Conservation (phyloP, 2,797 vertebrate species). For the Sphenodon punctatus region DNA sequence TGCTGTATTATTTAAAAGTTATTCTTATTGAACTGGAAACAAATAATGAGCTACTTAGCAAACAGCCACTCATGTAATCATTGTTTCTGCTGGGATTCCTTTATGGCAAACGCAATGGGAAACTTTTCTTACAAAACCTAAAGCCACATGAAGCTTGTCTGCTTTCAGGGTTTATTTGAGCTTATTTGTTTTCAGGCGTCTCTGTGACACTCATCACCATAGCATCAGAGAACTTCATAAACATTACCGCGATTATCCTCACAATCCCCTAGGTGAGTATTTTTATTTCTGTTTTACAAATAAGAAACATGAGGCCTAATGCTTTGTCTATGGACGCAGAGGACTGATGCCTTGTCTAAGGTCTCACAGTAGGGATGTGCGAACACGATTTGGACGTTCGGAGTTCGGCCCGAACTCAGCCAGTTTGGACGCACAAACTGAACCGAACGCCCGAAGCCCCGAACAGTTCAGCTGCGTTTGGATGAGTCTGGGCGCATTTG, state of each 20-base stretch:
- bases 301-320: neutral
- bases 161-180: neutral
- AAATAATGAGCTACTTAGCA: fast-evolving
- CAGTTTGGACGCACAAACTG: no score
- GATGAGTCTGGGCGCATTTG: no score
- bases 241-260: neutral
- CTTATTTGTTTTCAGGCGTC: neutral
- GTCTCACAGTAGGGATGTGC: neutral
- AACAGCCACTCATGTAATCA: no score
- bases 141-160: neutral
- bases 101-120: neutral
- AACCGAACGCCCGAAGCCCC: no score
- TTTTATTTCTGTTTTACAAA: no score
- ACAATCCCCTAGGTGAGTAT: neutral
- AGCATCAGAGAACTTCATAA: neutral
- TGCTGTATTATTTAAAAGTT: fast-evolving
- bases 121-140: neutral
- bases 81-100: neutral
- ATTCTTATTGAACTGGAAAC: neutral
- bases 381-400: no score
- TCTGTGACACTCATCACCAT: neutral
- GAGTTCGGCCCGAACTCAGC: neutral
- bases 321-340: neutral
- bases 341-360: fast-evolving
- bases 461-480: no score